Evolutionary conservation across 2,797 vertebrate genomes (phyloP), one percentile per base, ranked within the genome.

Genomic region (Labeo calbasu): DNA sequence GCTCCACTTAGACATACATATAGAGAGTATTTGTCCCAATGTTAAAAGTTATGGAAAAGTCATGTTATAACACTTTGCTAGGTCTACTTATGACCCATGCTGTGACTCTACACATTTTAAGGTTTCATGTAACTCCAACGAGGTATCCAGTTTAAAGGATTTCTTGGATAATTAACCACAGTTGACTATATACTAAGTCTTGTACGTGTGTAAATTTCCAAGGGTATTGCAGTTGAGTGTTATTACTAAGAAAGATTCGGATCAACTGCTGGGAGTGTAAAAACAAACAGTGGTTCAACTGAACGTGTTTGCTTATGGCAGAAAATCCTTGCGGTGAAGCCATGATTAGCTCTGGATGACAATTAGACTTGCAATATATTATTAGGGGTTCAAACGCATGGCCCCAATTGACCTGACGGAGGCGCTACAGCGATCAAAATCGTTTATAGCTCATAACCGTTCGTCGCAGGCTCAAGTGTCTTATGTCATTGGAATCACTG

Each of bases 201-300:
- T 59, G 40, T 25, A 59, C 4, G 19, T 55, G 28, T 55, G 36
- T 28, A 59, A 3, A 59, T 81, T 28, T 46, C 15, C 66, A 69
- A 68, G 10, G 78, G 69, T 46, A 57, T 13, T 9, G 4, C 70
- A 28, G n/a, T 70, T 70, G 79, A 55, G 32, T 57, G 61, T 17
- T 53, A 28, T 78, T 79, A 66, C 15, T 66, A 5, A 51, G 25
- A 48, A 51, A 66, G 46, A 79, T 32, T 79, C 0, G 1, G 46
- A 51, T 66, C 17, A 79, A 13, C 61, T 66, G 25, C 46, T 79
- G 61, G 19, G 25, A 51, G 66, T 14, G 25, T 48, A 51, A 63
- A 66, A 79, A 69, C 14, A 79, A 79, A 55, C 19, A 69, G 19
- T 79, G 61, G 25, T 66, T 66, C 61, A 50, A 23, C 25, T 78